Conservation (phyloP, 2,797 vertebrate species). For the Podarcis siculus region DNA sequence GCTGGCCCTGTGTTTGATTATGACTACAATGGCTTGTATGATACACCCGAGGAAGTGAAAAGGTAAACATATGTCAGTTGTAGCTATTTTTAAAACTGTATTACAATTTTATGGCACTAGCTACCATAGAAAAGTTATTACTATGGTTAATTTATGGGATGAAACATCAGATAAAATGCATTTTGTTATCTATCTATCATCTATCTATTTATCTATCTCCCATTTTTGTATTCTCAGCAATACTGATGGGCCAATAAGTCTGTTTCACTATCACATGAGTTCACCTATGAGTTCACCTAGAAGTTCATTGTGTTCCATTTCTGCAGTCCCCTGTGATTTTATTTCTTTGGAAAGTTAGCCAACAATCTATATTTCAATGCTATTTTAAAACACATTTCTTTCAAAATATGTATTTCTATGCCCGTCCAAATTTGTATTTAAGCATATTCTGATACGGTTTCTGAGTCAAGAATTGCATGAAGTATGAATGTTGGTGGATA, state of each 20-base stretch:
- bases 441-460: neutral
- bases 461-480: neutral
- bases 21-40: constrained; percentile 85
- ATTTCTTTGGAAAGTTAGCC: neutral
- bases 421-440: no score
- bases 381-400: neutral
- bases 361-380: neutral
- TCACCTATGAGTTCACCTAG: neutral
- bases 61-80: constrained; percentile 76
- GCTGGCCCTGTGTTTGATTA: constrained; percentile 90
- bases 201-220: neutral
- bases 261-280: neutral
- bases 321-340: neutral
- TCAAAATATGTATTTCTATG: neutral
- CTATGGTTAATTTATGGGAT: neutral
- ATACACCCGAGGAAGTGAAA: constrained; percentile 80
- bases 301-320: neutral
- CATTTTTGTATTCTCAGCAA: neutral
- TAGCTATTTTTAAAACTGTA: neutral
- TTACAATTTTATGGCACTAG: neutral
- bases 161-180: neutral
- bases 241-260: neutral
- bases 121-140: neutral
- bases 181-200: neutral
- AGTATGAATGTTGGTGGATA: neutral